Percentiles rank a stretch among this genome's conserved stretches.
Conservation (phyloP, 2,113 vertebrate genomes). For the Strix aluco region DNA sequence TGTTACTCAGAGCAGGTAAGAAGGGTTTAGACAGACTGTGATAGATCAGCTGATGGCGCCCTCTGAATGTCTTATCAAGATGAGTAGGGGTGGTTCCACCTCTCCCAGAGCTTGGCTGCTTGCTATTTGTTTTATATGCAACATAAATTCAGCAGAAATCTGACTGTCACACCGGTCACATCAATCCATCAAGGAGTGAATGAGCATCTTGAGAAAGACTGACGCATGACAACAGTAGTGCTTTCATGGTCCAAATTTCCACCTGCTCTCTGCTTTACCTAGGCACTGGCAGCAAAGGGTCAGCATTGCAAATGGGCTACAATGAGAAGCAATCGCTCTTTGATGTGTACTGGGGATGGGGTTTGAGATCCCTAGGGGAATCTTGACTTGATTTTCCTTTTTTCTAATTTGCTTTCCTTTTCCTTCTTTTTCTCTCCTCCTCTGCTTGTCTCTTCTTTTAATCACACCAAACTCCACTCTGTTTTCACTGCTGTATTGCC, state of each 20-base stretch:
- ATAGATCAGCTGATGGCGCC: not conserved
- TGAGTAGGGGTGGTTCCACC: not conserved
- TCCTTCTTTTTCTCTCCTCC: not conserved
- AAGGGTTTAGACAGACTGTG: not conserved
- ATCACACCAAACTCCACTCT: not conserved
- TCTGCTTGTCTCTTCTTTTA: not conserved
- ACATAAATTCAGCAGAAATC: conserved; percentile 11
- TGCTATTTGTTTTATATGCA: not conserved
- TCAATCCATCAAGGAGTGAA: not conserved
- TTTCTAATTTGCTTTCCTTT: not conserved
- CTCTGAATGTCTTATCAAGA: not conserved
- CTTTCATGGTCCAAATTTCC: not conserved
- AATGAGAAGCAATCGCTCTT: not conserved
- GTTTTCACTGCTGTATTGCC: not conserved
- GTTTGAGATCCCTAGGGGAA: not conserved
- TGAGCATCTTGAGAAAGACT: not conserved
- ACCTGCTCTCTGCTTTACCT: not conserved
- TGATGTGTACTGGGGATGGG: not conserved
- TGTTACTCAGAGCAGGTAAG: not conserved
- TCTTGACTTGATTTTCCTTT: not conserved
- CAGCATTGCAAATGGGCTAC: not conserved
- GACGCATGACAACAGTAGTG: not conserved
- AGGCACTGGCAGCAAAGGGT: not conserved
- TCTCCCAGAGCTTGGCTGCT: not conserved
- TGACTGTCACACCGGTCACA: rapidly evolving